These are phyloP conservation scores for Vanessa cardui DNA, from an alignment of 2,888 invertebrate genomes.

Conservation along the genomic window DNA sequence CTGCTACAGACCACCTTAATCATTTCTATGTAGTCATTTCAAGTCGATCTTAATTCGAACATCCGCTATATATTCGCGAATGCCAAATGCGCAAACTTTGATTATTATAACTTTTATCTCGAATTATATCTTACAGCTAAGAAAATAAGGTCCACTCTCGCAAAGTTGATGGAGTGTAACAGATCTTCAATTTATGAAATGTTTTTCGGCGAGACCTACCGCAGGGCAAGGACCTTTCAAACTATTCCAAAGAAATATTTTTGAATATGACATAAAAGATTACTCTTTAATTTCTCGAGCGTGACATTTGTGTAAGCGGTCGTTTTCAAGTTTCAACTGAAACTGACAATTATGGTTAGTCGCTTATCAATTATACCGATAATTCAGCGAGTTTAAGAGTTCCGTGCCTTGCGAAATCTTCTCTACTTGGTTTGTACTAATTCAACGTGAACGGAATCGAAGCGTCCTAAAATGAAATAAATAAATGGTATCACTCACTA, in stretches of 20 bases:
- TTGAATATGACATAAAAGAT: background rate
- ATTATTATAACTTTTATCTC: constrained; percentile 15
- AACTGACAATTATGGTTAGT: too few species aligned
- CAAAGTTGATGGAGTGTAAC: background rate
- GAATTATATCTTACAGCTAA: constrained; percentile 15
- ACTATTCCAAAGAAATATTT: background rate
- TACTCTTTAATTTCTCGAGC: background rate
- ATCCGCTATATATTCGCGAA: constrained; percentile 38
- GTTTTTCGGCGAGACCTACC: constrained; percentile 27
- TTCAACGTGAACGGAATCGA: background rate
- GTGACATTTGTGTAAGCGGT: too few species aligned
- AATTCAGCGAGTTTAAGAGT: too few species aligned
- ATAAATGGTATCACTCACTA: constrained; percentile 85
- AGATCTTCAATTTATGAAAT: constrained; percentile 18
- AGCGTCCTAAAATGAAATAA: background rate
- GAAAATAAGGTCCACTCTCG: constrained; percentile 18
- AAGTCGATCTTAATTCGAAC: constrained; percentile 36
- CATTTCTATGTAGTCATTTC: constrained; percentile 21
- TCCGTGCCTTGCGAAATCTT: too few species aligned
- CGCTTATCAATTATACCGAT: too few species aligned
- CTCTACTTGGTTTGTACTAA: too few species aligned
- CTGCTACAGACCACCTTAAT: constrained; percentile 5
- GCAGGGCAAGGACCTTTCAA: constrained; percentile 28
- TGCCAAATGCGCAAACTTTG: constrained; percentile 36
- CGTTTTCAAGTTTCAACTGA: too few species aligned